These are phyloP conservation scores for Drosophila subpulchrella DNA, from an alignment of 1,140 invertebrate genomes.

Conservation along the genomic window DNA sequence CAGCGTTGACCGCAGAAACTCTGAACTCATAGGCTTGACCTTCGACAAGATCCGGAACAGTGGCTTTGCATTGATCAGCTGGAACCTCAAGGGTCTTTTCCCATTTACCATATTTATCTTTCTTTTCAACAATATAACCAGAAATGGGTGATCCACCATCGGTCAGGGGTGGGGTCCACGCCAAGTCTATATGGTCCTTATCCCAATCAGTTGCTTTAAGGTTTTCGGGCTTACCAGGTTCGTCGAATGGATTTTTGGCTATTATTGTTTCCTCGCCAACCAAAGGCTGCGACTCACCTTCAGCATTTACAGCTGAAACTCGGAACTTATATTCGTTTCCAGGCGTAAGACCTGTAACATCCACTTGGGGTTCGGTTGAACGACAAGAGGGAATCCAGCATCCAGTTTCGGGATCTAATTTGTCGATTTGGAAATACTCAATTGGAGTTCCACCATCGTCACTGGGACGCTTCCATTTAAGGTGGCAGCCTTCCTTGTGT, in stretches of 20 bases:
- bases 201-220: constrained; percentile 98
- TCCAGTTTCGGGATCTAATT: constrained; percentile 96
- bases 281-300: constrained; percentile 98
- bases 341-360: constrained; percentile 94
- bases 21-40: constrained; percentile 96
- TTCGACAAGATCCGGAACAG: constrained; percentile 95
- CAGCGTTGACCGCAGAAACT: constrained; percentile 95
- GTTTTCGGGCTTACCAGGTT: constrained; percentile 96
- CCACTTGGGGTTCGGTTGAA: constrained; percentile 91
- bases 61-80: constrained; percentile 91
- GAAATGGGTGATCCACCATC: constrained; percentile 95
- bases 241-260: constrained; percentile 98
- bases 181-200: constrained; percentile 96
- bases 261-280: constrained; percentile 93
- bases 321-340: constrained; percentile 97
- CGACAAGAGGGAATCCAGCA: constrained; percentile 96
- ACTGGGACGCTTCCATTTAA: constrained; percentile 97
- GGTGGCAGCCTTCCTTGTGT: constrained; percentile 96
- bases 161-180: constrained; percentile 92
- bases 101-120: constrained; percentile 97
- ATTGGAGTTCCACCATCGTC: constrained; percentile 95
- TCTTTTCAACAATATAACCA: constrained; percentile 95
- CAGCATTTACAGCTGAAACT: constrained; percentile 97
- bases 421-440: constrained; percentile 97
- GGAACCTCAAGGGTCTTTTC: constrained; percentile 89